Conservation (phyloP, 2,888 invertebrate genomes). For the Agonopterix heracliana region DNA sequence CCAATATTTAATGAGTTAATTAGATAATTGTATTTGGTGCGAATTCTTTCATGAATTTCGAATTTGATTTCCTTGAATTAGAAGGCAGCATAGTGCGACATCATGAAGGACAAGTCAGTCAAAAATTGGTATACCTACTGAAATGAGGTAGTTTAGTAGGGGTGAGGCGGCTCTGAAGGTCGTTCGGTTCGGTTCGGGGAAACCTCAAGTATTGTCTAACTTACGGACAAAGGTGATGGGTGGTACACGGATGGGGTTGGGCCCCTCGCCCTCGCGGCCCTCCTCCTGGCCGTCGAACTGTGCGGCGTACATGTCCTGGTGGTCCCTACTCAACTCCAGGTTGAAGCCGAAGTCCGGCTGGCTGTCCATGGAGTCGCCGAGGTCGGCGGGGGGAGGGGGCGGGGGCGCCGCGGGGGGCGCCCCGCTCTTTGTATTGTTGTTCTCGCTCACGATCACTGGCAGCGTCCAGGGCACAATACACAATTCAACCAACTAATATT, state of each 20-base stretch:
- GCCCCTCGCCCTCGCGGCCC: background rate
- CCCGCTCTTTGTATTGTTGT: slow-evolving; percentile 51
- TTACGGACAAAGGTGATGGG: slow-evolving; percentile 65
- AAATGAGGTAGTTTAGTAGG: no score
- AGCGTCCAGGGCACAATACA: slow-evolving; percentile 38
- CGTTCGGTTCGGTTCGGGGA: no score
- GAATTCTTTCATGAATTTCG: no score
- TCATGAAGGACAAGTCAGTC: no score
- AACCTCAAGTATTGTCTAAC: no score
- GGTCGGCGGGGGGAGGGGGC: slow-evolving; percentile 68
- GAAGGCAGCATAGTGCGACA: no score
- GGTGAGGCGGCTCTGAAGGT: no score
- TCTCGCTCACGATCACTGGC: slow-evolving; percentile 50
- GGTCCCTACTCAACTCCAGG: slow-evolving; percentile 82
- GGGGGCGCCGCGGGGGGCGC: slow-evolving; percentile 69
- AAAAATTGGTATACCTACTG: no score
- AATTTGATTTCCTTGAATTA: no score
- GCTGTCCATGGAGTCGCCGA: slow-evolving; percentile 52
- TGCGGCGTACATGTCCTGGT: slow-evolving; percentile 83
- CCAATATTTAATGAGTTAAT: no score
- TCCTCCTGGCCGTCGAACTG: slow-evolving; percentile 69
- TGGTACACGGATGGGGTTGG: slow-evolving; percentile 9
- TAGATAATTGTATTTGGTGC: no score
- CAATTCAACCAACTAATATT: background rate
- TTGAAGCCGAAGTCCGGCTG: slow-evolving; percentile 77